These are phyloP conservation scores for Hydrotaea diabolus DNA, from an alignment of 2,888 invertebrate species.

Conservation along the genomic window DNA sequence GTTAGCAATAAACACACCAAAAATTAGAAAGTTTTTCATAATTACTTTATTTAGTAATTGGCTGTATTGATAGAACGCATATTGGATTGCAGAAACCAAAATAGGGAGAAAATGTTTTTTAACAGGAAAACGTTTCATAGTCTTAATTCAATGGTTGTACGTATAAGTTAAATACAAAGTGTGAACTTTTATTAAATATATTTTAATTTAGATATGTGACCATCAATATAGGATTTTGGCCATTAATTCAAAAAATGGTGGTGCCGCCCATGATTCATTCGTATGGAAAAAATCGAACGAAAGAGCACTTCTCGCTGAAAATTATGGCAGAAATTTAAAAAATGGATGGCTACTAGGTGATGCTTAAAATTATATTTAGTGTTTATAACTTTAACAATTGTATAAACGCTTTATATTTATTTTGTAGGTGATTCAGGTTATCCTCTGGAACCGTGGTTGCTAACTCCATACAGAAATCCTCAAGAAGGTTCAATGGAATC, in stretches of 20 bases:
- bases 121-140: slow-evolving; percentile 22
- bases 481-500: too few species aligned
- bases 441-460: too few species aligned
- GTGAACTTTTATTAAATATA: too few species aligned
- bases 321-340: too few species aligned
- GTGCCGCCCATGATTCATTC: slow-evolving; percentile 32
- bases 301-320: too few species aligned
- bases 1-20: slow-evolving; percentile 13
- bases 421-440: too few species aligned
- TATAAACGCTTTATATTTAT: slow-evolving; percentile 5
- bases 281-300: slow-evolving; percentile 27
- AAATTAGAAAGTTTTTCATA: slow-evolving; percentile 1
- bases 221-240: slow-evolving; percentile 18
- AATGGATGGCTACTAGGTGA: slow-evolving; percentile 7
- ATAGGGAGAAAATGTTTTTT: not conserved
- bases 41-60: slow-evolving; percentile 15
- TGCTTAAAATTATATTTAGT: too few species aligned
- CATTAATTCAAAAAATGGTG: slow-evolving; percentile 24
- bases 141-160: slow-evolving; percentile 37
- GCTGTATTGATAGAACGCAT: slow-evolving; percentile 20
- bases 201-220: slow-evolving; percentile 20
- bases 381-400: too few species aligned
- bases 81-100: slow-evolving; percentile 31
- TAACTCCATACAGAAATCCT: too few species aligned
- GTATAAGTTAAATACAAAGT: too few species aligned